phyloP scores from a whole-genome alignment of 2,113 vertebrate genomes.

The Diadophis punctatus region DNA sequence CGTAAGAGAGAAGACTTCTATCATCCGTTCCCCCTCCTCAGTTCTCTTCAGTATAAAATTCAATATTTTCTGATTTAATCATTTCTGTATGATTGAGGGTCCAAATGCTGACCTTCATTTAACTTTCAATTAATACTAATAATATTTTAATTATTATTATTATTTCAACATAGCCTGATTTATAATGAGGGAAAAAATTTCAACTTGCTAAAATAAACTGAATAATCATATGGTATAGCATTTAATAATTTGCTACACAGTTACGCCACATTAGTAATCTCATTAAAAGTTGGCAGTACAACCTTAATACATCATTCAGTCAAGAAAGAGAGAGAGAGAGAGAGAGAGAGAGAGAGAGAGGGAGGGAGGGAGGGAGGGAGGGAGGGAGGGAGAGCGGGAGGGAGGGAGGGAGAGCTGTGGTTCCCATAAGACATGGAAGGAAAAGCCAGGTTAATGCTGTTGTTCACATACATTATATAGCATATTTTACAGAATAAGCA shows the following conservation, averaged over 20 bases:
- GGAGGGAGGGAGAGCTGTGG: background rate
- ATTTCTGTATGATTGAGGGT: background rate
- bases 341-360: too few relatives aligned
- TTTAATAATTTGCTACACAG: constrained; percentile 10
- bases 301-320: constrained; percentile 20
- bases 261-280: background rate
- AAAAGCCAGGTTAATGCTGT: background rate
- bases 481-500: constrained; percentile 8
- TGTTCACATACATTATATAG: background rate
- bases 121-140: constrained; percentile 22
- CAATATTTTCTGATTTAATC: background rate
- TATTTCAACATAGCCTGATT: background rate
- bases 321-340: background rate
- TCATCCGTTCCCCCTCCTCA: background rate
- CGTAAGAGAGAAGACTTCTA: background rate
- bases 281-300: background rate
- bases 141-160: constrained; percentile 13
- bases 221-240: constrained; percentile 12
- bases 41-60: background rate
- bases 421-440: constrained; percentile 12
- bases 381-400: background rate
- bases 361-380: background rate
- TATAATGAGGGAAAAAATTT: background rate
- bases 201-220: constrained; percentile 20
- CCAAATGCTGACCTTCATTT: background rate